Evolutionary conservation across 2,888 invertebrate genomes (phyloP), one percentile per base, ranked within the genome.

Genomic region (Pseudanteris insignis): DNA sequence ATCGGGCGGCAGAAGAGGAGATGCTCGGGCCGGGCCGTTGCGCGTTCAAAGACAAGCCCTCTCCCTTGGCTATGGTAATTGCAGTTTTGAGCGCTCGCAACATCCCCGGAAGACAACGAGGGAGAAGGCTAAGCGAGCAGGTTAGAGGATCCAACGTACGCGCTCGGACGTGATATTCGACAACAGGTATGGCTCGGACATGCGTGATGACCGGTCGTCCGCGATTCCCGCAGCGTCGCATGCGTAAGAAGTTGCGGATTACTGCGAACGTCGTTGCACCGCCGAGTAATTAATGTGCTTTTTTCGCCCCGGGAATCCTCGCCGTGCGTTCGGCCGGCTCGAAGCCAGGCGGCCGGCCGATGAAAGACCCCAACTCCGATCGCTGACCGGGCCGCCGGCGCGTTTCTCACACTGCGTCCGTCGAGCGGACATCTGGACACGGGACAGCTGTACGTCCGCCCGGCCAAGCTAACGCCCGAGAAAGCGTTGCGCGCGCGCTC

Each of bases 351-450:
- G 41, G 15, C 44, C 41, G 50, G 21, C 24, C 21, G 55, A 50
- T 57, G 63, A 57, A 58, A 51, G 43, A 60, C 54, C 60, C 60
- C 54, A 53, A 48, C 43, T 60, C 11, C 43, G 33, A 54, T 63
- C 53, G 40, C 60, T 61, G 64, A 61, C 60, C 57, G 57, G 58
- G 51, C 63, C 58, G 70, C 67, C 66, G 67, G 65, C 71, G 3
- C 18, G 18, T 18, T 18, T 18, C 73, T 73, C 73, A 73, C 73
- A 74, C 69, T 66, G 48, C 59, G 53, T 21, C 59, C 66, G 65
- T 68, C 67, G 65, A 69, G 70, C 72, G 75, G 77, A 77, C 77
- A 77, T 77, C 77, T 77, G 77, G 72, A 75, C 76, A 68, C 66
- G 71, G 73, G 74, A 72, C 74, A 74, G 74, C 74, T 74, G 74